Evolutionary conservation across 2,797 vertebrate species (phyloP), one percentile per base, ranked within the genome.

Genomic region (Pipistrellus pygmaeus): DNA sequence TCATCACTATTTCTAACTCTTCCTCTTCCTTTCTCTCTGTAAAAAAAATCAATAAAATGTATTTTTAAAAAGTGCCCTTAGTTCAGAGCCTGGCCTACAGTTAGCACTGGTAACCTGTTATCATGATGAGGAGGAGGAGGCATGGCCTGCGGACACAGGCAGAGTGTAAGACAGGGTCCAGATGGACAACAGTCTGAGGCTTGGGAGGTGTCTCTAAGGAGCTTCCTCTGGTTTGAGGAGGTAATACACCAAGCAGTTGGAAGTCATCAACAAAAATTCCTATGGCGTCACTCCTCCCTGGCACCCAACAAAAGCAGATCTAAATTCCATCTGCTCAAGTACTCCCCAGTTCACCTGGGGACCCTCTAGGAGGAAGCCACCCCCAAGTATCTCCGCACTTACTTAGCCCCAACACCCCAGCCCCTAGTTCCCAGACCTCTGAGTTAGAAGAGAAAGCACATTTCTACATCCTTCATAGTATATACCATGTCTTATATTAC

Each of bases 341-440:
- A 57, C 51, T n/a, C 6, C 48, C 44, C n/a, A 44, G 32, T 80
- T 57, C 73, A 72, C 27, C 10, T 6, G 14, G 2, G 53, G 23
- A 0, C 38, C n/a, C 18, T 15, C 30, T 51, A 55, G 8, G 13
- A 78, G 32, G 55, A 86, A 53, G 5, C 8, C 3, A 73, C 12
- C 14, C 80, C 32, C 27, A 76, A 38, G 0, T 30, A 25, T 86
- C 53, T 84, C 14, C 64, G 17, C 14, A 57, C 89, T 97, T 76
- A 96, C 96, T 91, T 97, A 96, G 94, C 97, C 97, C 97, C 98
- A 3, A 98, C 92, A 18, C 99, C 98, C 1, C 98, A 98, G 38
- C 98, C 99, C 94, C 98, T 99, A 57, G 97, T 97, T 80, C 98
- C 97, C 96, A 98, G 95, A 96, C 99, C 99, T 98, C 98, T 98